phyloP scores from a whole-genome alignment of 2,113 vertebrate species.

The Herpailurus yagouaroundi region DNA sequence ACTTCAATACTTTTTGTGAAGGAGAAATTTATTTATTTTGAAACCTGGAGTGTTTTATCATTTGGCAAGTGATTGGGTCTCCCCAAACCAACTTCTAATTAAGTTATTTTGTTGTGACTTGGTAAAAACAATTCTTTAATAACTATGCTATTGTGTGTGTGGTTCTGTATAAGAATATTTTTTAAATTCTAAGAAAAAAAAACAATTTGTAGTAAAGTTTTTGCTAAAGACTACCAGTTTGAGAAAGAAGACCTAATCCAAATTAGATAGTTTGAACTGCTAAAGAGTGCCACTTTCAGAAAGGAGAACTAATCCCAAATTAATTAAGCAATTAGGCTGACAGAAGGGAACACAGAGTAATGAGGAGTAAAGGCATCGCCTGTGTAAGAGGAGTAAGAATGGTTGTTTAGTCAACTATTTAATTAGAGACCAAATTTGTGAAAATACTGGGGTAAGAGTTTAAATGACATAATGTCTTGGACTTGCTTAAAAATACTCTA shows the following conservation, averaged over 20 bases:
- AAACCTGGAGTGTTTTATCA: background rate
- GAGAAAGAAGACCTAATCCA: background rate
- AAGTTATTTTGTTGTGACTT: background rate
- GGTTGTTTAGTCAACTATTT: background rate
- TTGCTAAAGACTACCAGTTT: background rate
- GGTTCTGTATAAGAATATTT: background rate
- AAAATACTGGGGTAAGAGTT: slow-evolving; percentile 12
- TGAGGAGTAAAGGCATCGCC: background rate
- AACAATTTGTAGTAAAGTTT: background rate
- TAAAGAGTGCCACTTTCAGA: background rate
- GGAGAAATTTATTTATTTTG: background rate
- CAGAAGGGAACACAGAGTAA: background rate
- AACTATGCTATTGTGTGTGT: background rate
- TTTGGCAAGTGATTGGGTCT: background rate
- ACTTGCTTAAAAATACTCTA: slow-evolving; percentile 4
- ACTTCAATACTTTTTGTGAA: background rate
- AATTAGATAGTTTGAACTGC: background rate
- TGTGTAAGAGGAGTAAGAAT: background rate
- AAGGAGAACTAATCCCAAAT: slow-evolving; percentile 7
- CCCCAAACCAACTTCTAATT: background rate
- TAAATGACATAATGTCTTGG: background rate
- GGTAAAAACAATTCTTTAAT: background rate
- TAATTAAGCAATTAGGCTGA: slow-evolving; percentile 29
- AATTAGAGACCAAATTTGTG: slow-evolving; percentile 18
- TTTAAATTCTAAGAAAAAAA: background rate